A percentile compares a stretch with the other conserved stretches of the same genome.
Evolutionary conservation across 2,113 vertebrate species (phyloP).

Genomic region (Progne subis): DNA sequence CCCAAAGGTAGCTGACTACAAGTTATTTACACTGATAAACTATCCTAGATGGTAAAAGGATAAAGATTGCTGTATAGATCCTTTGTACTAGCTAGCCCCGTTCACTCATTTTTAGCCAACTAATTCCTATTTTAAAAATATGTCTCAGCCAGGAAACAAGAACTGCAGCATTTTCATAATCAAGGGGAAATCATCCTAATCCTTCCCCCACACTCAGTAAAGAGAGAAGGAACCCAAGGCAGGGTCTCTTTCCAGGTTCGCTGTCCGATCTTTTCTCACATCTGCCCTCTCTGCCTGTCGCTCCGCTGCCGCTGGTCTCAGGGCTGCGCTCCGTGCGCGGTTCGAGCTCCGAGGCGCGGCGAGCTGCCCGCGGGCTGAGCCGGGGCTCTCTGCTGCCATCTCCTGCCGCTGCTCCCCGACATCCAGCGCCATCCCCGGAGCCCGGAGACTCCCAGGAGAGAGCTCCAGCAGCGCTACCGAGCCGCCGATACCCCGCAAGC

Average conservation of each 20-base stretch:
- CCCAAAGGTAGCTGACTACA: not conserved
- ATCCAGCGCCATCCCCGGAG: too few relatives aligned
- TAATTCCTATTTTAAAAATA: not conserved
- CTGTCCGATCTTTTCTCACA: too few relatives aligned
- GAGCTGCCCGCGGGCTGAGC: too few relatives aligned
- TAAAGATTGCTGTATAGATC: not conserved
- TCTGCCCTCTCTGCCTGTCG: too few relatives aligned
- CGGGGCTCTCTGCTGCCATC: not conserved
- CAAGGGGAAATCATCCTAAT: too few relatives aligned
- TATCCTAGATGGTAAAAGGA: not conserved
- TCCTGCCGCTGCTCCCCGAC: not conserved
- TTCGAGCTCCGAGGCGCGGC: too few relatives aligned
- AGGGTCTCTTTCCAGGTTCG: too few relatives aligned
- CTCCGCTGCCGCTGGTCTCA: too few relatives aligned
- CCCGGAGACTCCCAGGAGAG: fast-evolving
- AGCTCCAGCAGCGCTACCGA: fast-evolving
- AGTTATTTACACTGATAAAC: not conserved
- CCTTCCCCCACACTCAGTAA: too few relatives aligned
- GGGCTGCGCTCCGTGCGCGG: too few relatives aligned
- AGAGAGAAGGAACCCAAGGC: too few relatives aligned
- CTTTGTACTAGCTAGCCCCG: not conserved
- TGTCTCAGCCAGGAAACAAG: not conserved
- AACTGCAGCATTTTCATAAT: not conserved
- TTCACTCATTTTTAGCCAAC: not conserved
- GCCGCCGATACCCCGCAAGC: fast-evolving